Evolutionary conservation across 2,797 vertebrate genomes (phyloP), one percentile per base, ranked within the genome.

Genomic region (Iguana delicatissima): DNA sequence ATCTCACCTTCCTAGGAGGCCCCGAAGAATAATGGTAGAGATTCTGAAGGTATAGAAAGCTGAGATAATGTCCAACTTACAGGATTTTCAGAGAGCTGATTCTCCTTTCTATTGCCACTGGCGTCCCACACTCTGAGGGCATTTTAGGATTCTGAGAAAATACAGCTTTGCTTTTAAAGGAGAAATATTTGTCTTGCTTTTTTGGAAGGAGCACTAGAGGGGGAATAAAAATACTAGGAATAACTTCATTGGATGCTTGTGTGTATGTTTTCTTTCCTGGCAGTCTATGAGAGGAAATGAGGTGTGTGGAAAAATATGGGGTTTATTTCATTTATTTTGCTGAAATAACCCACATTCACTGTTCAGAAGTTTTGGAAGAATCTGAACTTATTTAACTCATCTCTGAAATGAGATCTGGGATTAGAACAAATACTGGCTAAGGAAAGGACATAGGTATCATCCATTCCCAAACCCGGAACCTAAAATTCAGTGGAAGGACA

Each of bases 201-300:
- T 82, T 92, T 87, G 91, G 92, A 93, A 0, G 62, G 88, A 62
- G 80, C 89, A 85, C 91, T 89, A 52, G 1, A 4, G 76, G 89
- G 46, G 32, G 29, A 1, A 1, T 1, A 1, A 91, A 89, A 92
- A 86, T 24, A 69, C 93, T 95, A 93, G 94, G 95, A 96, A 93
- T 89, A 74, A 93, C 59, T 93, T 95, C 92, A 93, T 90, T 95
- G 93, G 85, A 50, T 16, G 42, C 0, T 93, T 96, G 91, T 74
- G 35, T 38, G 6, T 87, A 1, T 87, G 93, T 85, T 95, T 93
- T 94, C 91, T 96, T 96, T 97, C 96, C 95, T 97, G 97, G 97
- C 97, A 96, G 92, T 92, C 91, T 85, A 88, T 0, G 32, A 89
- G 91, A 95, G 96, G 95, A 95, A 95, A 93, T 84, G 29, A 16